These are phyloP conservation scores for Eurystomus glaucurus DNA, from an alignment of 2,797 vertebrate species.

Conservation along the genomic window DNA sequence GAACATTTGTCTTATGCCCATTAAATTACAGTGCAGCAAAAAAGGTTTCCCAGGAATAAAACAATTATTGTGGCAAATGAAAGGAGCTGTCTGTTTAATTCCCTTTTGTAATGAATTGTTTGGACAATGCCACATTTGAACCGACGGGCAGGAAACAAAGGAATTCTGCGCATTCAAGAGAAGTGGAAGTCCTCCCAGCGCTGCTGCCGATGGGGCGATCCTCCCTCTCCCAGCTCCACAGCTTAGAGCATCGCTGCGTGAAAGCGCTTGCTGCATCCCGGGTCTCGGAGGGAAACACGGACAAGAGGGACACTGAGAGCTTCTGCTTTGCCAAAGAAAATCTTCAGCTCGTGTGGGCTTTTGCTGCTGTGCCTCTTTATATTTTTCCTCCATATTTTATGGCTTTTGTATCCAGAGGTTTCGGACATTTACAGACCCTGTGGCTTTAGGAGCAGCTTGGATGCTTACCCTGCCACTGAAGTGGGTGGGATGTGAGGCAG, in stretches of 20 bases:
- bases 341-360: background rate
- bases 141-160: constrained; percentile 30
- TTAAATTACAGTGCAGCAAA: constrained; percentile 75
- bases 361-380: background rate
- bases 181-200: background rate
- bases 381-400: background rate
- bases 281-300: background rate
- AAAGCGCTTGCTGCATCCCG: fast-evolving
- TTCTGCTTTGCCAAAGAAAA: background rate
- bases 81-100: constrained; percentile 33
- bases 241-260: background rate
- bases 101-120: constrained; percentile 44
- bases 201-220: background rate
- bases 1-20: constrained; percentile 74
- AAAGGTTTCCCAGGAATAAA: constrained; percentile 58
- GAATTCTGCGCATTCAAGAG: constrained; percentile 15
- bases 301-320: background rate
- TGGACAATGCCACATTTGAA: constrained; percentile 36
- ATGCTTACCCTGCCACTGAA: background rate
- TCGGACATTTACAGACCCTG: background rate
- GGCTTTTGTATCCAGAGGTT: background rate
- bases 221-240: background rate
- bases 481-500: fast-evolving
- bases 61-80: constrained; percentile 67
- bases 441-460: background rate